Percentiles rank a stretch among this genome's conserved stretches.
phyloP scores from a whole-genome alignment of 2,797 vertebrate species.

The Diglossa cyanea region DNA sequence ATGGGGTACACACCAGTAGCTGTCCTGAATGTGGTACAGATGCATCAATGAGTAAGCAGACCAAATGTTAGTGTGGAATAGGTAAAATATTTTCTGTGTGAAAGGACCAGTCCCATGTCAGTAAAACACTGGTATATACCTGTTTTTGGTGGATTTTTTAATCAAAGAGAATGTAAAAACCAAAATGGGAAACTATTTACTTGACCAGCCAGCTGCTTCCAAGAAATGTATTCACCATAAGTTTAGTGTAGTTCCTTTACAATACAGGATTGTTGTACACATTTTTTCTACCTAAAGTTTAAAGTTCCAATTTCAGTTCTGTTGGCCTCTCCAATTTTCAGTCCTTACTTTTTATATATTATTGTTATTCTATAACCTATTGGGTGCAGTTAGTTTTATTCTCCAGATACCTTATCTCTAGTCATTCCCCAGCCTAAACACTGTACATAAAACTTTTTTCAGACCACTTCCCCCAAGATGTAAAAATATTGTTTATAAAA shows the following conservation, averaged over 20 bases:
- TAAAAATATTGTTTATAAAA: slow-evolving; percentile 24
- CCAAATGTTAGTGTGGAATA: neutral
- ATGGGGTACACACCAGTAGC: neutral
- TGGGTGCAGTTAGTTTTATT: slow-evolving; percentile 16
- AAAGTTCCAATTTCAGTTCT: neutral
- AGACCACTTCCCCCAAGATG: neutral
- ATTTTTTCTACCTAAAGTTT: neutral
- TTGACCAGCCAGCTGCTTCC: neutral
- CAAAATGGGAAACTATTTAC: neutral
- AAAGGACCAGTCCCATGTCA: neutral
- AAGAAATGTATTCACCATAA: neutral
- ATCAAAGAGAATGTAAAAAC: neutral
- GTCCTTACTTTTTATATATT: neutral
- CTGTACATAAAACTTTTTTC: neutral
- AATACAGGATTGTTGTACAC: neutral
- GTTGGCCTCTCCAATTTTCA: neutral
- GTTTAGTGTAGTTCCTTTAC: neutral
- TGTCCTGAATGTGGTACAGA: neutral
- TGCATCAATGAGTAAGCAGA: neutral
- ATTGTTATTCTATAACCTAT: neutral
- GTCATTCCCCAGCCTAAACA: neutral
- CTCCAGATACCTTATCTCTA: neutral
- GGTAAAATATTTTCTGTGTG: neutral
- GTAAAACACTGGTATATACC: neutral
- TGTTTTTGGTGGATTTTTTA: neutral